phyloP scores from a whole-genome alignment of 2,797 vertebrate genomes.

The Trachurus trachurus region DNA sequence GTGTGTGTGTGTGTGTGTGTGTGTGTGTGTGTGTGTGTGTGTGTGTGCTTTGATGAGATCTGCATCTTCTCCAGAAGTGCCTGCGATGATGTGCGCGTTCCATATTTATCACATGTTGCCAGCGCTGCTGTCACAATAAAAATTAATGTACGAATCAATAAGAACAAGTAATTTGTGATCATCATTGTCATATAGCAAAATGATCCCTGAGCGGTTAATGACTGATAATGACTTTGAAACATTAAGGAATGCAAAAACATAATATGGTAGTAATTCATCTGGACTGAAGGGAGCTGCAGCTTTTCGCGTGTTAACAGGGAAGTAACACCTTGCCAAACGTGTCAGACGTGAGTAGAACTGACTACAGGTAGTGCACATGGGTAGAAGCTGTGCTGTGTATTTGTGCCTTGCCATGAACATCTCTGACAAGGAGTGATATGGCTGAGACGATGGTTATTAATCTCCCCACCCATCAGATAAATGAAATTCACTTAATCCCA shows the following conservation, averaged over 20 bases:
- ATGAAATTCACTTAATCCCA: not conserved
- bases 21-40: not conserved
- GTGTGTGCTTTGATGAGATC: constrained; percentile 30
- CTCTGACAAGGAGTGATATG: not conserved
- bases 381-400: not conserved
- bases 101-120: constrained; percentile 52
- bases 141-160: constrained; percentile 65
- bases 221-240: constrained; percentile 75
- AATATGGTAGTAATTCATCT: constrained; percentile 68
- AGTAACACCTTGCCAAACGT: constrained; percentile 22
- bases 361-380: not conserved
- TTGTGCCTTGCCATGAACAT: not conserved
- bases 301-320: constrained; percentile 21
- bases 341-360: constrained; percentile 9
- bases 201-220: constrained; percentile 64
- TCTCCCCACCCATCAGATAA: not conserved
- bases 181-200: constrained; percentile 72
- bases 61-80: constrained; percentile 27
- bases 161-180: constrained; percentile 70
- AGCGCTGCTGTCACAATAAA: constrained; percentile 58
- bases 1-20: not conserved
- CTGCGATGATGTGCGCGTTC: constrained; percentile 16
- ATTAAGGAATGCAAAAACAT: constrained; percentile 60
- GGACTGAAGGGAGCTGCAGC: constrained; percentile 43
- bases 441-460: not conserved